phyloP scores from a whole-genome alignment of 1,140 invertebrate species.

The Papilio machaon region DNA sequence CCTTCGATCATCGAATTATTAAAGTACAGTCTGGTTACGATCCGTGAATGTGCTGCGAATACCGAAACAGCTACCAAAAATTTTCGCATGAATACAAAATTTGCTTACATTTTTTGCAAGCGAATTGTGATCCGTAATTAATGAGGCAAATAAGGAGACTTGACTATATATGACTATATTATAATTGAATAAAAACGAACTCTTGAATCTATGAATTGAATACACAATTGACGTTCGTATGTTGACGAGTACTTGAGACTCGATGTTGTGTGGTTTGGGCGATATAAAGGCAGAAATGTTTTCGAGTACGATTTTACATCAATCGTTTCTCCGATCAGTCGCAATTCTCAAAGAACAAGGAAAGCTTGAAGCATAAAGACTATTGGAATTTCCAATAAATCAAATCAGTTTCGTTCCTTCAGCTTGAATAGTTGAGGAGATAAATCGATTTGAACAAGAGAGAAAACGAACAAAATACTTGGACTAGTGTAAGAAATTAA shows the following conservation, averaged over 20 bases:
- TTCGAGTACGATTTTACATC: conserved; percentile 5
- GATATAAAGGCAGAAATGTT: not conserved
- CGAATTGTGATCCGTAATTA: no score
- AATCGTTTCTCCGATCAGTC: conserved; percentile 1
- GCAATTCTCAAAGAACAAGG: conserved; percentile 17
- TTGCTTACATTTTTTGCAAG: no score
- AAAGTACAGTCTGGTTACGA: not conserved
- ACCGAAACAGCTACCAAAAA: no score
- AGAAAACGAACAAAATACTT: conserved; percentile 19
- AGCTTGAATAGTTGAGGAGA: conserved; percentile 26
- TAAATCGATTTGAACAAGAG: conserved; percentile 26
- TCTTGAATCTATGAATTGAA: not conserved
- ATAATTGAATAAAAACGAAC: not conserved
- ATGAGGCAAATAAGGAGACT: no score
- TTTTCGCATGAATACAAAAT: no score
- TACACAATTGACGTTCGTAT: conserved; percentile 2
- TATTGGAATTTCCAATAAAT: conserved; percentile 27
- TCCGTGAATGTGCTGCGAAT: no score
- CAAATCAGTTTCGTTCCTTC: conserved; percentile 24
- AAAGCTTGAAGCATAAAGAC: conserved; percentile 25
- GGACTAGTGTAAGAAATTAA: conserved; percentile 8
- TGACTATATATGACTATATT: no score
- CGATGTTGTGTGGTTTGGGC: not conserved
- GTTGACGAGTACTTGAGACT: not conserved
- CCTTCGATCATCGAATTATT: no score